A percentile compares a stretch with the other conserved stretches of the same genome.
phyloP scores from a whole-genome alignment of 2,888 invertebrate species.

The Copidosoma aretas region DNA sequence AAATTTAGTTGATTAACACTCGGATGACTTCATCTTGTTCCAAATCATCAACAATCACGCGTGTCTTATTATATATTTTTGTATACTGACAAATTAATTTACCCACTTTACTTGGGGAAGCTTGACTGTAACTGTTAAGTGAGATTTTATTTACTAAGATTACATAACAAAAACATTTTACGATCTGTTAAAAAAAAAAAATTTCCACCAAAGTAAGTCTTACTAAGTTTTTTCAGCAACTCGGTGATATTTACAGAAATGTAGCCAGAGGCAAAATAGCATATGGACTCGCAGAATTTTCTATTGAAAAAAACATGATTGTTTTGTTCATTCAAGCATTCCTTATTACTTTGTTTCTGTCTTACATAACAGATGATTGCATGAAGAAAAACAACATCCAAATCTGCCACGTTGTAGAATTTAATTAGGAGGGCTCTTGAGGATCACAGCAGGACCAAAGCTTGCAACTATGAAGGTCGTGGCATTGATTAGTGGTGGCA shows the following conservation, averaged over 20 bases:
- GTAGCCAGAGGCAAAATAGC: background rate
- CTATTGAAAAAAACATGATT: background rate
- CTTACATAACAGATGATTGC: constrained; percentile 52
- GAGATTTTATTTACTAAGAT: no score
- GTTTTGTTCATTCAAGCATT: background rate
- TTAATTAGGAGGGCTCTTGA: constrained; percentile 21
- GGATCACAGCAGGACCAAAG: constrained; percentile 13
- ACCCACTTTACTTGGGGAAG: no score
- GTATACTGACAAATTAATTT: no score
- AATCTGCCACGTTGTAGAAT: constrained; percentile 17
- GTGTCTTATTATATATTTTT: no score
- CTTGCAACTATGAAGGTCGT: constrained; percentile 78
- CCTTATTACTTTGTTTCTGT: constrained; percentile 15
- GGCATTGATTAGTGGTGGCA: constrained; percentile 94
- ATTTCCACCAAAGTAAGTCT: background rate
- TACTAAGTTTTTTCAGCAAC: background rate
- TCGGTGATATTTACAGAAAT: background rate
- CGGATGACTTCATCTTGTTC: no score
- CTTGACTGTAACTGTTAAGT: no score
- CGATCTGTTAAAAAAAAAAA: background rate
- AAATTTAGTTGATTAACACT: no score
- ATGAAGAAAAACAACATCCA: constrained; percentile 43
- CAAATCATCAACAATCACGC: no score
- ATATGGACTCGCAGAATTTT: background rate
- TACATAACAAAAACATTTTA: no score